Evolutionary conservation across 1,140 invertebrate genomes (phyloP).

Genomic region (Aricia agestis): DNA sequence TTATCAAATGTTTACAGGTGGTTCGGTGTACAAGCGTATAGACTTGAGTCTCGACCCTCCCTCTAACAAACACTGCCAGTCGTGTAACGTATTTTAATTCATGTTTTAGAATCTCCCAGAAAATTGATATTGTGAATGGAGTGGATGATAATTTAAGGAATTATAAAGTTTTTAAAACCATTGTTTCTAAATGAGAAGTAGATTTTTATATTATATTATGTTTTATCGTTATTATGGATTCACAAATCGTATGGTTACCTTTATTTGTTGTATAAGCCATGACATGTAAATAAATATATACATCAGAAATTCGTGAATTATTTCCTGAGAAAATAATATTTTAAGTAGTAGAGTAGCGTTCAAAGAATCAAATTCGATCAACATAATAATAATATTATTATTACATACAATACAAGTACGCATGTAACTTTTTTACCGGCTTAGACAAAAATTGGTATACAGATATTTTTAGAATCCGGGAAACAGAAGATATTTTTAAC

Average conservation of each 20-base stretch:
- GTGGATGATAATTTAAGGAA: background rate
- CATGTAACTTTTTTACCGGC: no score
- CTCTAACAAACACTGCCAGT: constrained; percentile 73
- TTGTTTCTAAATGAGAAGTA: constrained; percentile 11
- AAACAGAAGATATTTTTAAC: no score
- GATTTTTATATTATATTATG: constrained; percentile 16
- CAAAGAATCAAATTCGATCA: no score
- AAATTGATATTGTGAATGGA: constrained; percentile 2
- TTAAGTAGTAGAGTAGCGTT: no score
- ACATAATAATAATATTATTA: no score
- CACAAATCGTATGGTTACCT: constrained; percentile 6
- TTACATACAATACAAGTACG: no score
- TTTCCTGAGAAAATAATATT: background rate
- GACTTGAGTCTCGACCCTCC: constrained; percentile 62
- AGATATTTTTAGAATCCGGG: no score
- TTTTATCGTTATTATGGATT: background rate
- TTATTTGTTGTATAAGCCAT: constrained; percentile 10
- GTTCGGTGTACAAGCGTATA: constrained; percentile 49
- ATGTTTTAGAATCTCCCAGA: background rate
- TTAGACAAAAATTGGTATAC: no score
- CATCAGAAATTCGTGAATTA: background rate
- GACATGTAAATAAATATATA: constrained; percentile 12
- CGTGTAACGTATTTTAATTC: constrained; percentile 42
- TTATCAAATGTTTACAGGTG: constrained; percentile 14
- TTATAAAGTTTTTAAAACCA: constrained; percentile 10